Evolutionary conservation across 2,113 vertebrate genomes (phyloP).

Genomic region (Indicator indicator): DNA sequence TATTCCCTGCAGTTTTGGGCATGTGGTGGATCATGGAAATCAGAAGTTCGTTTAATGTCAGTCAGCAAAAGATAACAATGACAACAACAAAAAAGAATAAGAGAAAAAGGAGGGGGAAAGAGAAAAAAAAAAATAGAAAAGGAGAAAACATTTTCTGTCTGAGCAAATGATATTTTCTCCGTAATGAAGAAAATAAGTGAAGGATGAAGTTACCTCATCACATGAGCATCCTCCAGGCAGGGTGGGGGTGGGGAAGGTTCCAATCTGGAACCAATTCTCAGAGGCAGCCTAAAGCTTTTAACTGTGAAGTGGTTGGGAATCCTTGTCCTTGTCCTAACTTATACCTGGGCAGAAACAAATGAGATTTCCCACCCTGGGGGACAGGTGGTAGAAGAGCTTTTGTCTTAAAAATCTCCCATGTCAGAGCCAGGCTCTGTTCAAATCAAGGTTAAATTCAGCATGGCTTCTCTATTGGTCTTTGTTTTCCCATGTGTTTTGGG

Average conservation of each 20-base stretch:
- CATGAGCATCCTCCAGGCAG: slow-evolving; percentile 7
- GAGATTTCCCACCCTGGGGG: background rate
- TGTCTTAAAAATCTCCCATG: background rate
- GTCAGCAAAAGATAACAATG: background rate
- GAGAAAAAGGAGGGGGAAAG: background rate
- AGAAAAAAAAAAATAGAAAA: background rate
- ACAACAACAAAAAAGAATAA: background rate
- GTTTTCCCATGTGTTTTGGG: background rate
- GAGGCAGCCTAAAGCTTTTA: background rate
- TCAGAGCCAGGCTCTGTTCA: background rate
- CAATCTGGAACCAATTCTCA: slow-evolving; percentile 24
- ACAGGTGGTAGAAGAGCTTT: background rate
- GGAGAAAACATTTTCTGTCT: background rate
- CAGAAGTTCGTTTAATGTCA: background rate
- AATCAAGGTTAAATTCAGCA: slow-evolving; percentile 20
- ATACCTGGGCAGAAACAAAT: background rate
- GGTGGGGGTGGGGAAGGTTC: background rate
- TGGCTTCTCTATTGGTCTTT: background rate
- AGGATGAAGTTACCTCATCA: slow-evolving; percentile 57
- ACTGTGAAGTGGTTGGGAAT: background rate
- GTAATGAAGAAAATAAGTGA: slow-evolving; percentile 59
- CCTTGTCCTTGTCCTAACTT: background rate
- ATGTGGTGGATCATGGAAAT: background rate
- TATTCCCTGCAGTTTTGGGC: background rate
- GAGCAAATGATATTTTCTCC: slow-evolving; percentile 40